phyloP scores from a whole-genome alignment of 2,797 vertebrate species.

The Champsocephalus esox region DNA sequence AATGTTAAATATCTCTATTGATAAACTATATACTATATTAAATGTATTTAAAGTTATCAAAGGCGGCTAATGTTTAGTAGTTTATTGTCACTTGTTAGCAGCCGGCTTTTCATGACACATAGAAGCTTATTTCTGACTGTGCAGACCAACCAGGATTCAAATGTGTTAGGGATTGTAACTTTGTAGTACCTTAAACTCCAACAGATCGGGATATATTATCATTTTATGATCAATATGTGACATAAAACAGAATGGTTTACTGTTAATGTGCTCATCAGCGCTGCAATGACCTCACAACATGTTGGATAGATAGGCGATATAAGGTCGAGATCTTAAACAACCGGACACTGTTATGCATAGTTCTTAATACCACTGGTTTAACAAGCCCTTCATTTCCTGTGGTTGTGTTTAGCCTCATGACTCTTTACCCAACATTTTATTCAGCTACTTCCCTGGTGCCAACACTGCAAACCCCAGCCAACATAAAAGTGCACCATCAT shows the following conservation, averaged over 20 bases:
- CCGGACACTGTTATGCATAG: neutral
- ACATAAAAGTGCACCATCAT: neutral
- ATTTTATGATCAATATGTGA: neutral
- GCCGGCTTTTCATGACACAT: too few relatives aligned
- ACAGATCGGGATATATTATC: neutral
- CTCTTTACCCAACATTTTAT: neutral
- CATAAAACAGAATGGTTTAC: neutral
- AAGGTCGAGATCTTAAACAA: too few relatives aligned
- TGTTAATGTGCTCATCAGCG: neutral
- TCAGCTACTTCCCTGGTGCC: neutral
- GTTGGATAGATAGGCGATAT: neutral
- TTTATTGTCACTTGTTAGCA: too few relatives aligned
- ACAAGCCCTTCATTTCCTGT: neutral
- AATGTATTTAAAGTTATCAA: too few relatives aligned
- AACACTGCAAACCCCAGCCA: neutral
- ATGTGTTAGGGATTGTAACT: neutral
- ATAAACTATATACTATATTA: neutral
- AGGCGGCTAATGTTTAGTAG: too few relatives aligned
- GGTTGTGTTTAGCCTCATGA: neutral
- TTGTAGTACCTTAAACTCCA: neutral
- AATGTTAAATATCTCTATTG: constrained; percentile 23
- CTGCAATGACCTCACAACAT: neutral
- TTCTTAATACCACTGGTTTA: neutral
- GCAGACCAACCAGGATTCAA: neutral
- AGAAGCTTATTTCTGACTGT: too few relatives aligned